phyloP scores from a whole-genome alignment of 2,888 invertebrate species.

The Dryobotodes eremita region DNA sequence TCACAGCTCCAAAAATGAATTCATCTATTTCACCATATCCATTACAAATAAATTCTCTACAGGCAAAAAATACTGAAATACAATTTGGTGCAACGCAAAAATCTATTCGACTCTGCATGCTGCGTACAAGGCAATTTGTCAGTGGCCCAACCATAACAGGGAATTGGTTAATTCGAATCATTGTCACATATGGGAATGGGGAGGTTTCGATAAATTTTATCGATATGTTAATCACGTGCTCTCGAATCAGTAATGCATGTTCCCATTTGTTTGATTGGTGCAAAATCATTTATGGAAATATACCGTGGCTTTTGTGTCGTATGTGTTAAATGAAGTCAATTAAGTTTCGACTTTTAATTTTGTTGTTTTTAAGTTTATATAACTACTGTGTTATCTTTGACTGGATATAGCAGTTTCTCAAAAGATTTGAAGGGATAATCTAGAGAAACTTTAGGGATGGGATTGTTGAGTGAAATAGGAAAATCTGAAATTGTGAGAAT shows the following conservation, averaged over 20 bases:
- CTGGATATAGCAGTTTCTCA: too few relatives aligned
- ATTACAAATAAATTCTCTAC: constrained; percentile 59
- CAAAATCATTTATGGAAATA: constrained; percentile 69
- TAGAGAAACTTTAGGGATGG: accelerated
- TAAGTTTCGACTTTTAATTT: constrained; percentile 38
- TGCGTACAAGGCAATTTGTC: constrained; percentile 62
- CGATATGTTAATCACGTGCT: constrained; percentile 76
- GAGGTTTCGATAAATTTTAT: constrained; percentile 72
- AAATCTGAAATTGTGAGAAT: background rate
- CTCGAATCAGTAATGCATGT: constrained; percentile 70
- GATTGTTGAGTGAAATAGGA: background rate
- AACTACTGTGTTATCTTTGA: background rate
- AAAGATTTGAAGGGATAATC: background rate
- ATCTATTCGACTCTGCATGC: constrained; percentile 52
- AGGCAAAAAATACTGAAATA: constrained; percentile 56
- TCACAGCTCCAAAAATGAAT: constrained; percentile 28
- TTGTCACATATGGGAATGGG: constrained; percentile 70
- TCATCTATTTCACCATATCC: constrained; percentile 35
- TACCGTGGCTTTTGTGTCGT: constrained; percentile 47
- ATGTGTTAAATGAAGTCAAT: constrained; percentile 62
- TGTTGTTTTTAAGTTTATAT: constrained; percentile 8
- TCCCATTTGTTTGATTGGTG: constrained; percentile 74
- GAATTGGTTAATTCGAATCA: constrained; percentile 73
- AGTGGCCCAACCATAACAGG: constrained; percentile 60
- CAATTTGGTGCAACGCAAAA: constrained; percentile 59